A percentile compares a stretch with the other conserved stretches of the same genome.
phyloP scores from a whole-genome alignment of 35 echinoderm and acorn worm genomes.

The Amphiura filiformis region DNA sequence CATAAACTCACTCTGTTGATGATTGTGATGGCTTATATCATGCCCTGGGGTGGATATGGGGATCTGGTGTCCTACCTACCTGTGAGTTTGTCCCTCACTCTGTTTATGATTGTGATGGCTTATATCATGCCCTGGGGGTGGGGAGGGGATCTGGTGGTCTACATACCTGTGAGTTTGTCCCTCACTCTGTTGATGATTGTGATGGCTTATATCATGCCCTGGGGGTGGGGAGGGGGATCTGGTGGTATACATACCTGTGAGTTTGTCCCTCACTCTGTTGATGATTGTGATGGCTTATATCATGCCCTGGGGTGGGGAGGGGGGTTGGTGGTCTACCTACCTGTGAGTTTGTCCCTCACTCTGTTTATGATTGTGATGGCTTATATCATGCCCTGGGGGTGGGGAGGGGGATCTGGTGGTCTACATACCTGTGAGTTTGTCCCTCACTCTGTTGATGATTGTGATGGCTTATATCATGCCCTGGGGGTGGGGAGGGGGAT shows the following conservation, averaged over 20 bases:
- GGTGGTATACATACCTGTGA: too few relatives aligned
- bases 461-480: slow-evolving; percentile 58
- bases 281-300: too few relatives aligned
- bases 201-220: too few relatives aligned
- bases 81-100: slow-evolving; percentile 95
- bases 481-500: too few relatives aligned
- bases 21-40: too few relatives aligned
- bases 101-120: slow-evolving; percentile 94
- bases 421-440: slow-evolving; percentile 94
- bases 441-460: slow-evolving; percentile 94
- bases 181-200: not conserved
- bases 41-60: too few relatives aligned
- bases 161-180: slow-evolving; percentile 92
- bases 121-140: not conserved
- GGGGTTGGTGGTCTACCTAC: slow-evolving; percentile 20
- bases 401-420: not conserved
- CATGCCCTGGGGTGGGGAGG: too few relatives aligned
- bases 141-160: too few relatives aligned
- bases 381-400: too few relatives aligned
- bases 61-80: slow-evolving; percentile 37
- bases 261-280: too few relatives aligned
- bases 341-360: slow-evolving; percentile 93
- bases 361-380: slow-evolving; percentile 6
- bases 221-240: too few relatives aligned
- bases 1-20: too few relatives aligned